Base-by-base conservation (phyloP, 2,113 vertebrate genomes). In the Salvelinus alpinus region DNA sequence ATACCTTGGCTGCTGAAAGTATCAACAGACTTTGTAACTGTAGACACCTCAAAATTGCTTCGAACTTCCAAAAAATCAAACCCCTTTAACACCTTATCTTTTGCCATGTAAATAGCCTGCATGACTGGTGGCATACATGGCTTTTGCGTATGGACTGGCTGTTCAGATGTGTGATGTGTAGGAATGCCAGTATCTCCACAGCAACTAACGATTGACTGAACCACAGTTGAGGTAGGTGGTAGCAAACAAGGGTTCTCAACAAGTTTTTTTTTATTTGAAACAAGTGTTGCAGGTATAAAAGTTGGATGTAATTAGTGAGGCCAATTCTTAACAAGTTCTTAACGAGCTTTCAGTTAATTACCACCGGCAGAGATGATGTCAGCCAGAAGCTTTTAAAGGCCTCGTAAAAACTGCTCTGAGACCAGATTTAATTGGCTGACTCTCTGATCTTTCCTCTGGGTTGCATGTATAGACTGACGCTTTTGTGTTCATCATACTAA, bases 311-410 rank as follows among this genome's bases (percentile, higher is more conserved):
- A 91, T 89, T 89, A 90, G 87, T 80, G 79, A 69, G 82, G 84
- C 74, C 66, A 62, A 80, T 80, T 20, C 54, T 57, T 54, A 54
- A 18, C 51, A 18, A 54, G 51, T 34, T 34, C 25, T 84, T 90
- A 87, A 88, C 84, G 62, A 86, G 79, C 75, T 74, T 85, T 48
- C 69, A 81, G 86, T 44, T 84, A 82, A 84, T 90, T 86, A 86
- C 90, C 89, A 84, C 82, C 84, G 57, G 81, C 76, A 82, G 85
- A 87, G 86, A 86, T 86, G 76, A 88, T 80, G 87, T 78, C 80
- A 81, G 77, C 75, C 24, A 47, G 3, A 51, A 64, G 70, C 77
- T 88, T 88, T 86, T 88, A 74, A 78, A 79, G 47, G 72, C 54
- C 85, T 87, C 79, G 54, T 91, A 90, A 92, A 87, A 78, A 31